Evolutionary conservation across 2,888 invertebrate genomes (phyloP).

Genomic region (Drepanosiphum platanoidis): DNA sequence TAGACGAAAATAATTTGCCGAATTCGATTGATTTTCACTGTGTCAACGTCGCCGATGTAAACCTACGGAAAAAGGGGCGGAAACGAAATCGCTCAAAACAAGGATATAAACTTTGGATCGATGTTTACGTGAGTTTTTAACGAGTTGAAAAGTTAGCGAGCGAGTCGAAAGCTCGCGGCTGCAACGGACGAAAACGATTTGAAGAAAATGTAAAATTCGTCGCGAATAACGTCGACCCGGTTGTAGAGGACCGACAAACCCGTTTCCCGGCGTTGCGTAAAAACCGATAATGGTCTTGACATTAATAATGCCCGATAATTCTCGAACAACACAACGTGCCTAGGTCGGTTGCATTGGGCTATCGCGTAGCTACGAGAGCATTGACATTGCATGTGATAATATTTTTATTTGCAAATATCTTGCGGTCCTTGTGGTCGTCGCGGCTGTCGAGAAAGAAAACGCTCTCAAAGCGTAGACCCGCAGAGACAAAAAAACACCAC

Average conservation of each 20-base stretch:
- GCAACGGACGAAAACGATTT: no score
- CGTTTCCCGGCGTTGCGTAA: slow-evolving; percentile 11
- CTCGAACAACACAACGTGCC: not conserved
- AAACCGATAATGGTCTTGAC: slow-evolving; percentile 30
- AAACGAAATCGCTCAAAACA: no score
- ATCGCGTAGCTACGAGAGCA: not conserved
- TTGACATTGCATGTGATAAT: slow-evolving; percentile 1
- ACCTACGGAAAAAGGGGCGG: no score
- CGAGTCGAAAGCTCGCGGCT: no score
- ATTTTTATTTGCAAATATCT: slow-evolving; percentile 17
- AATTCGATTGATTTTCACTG: no score
- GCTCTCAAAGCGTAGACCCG: not conserved
- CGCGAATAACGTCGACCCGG: not conserved
- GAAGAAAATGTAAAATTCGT: no score
- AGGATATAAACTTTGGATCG: not conserved
- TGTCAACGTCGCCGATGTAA: no score
- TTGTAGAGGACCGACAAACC: not conserved
- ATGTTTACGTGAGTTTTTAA: not conserved
- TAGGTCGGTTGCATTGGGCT: not conserved
- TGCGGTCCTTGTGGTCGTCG: slow-evolving; percentile 42
- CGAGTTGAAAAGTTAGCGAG: no score
- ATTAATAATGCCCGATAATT: slow-evolving; percentile 29
- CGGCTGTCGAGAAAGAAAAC: not conserved
- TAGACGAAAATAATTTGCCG: not conserved
- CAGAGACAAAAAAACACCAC: not conserved